Conservation (phyloP, 2,797 vertebrate species). For the Amblyraja radiata region DNA sequence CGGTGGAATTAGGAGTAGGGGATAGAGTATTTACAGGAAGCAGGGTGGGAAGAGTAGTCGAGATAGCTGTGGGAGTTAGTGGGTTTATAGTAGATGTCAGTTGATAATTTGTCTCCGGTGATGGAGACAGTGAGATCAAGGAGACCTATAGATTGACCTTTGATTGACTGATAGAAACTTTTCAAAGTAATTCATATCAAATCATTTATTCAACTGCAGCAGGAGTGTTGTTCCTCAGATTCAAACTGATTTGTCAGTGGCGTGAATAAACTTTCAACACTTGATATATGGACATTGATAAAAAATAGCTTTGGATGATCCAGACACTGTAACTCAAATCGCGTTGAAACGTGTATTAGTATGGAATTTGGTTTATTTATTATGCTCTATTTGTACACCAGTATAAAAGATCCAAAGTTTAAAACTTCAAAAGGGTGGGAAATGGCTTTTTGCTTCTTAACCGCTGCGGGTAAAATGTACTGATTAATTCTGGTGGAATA, state of each 20-base stretch:
- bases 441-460: background rate
- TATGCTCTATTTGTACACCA: background rate
- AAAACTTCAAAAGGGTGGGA: background rate
- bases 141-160: no score
- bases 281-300: background rate
- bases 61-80: no score
- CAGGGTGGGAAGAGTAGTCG: no score
- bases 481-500: background rate
- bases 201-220: background rate
- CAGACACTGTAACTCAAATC: background rate
- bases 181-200: background rate
- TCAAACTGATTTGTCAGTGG: background rate
- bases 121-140: no score
- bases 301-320: background rate
- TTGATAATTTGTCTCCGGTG: no score
- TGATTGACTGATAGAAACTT: background rate
- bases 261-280: background rate
- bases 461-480: background rate
- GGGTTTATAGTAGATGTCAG: no score
- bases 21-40: no score
- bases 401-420: background rate
- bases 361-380: constrained; percentile 21
- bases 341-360: background rate
- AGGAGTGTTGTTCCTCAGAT: background rate
- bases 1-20: no score